Evolutionary conservation across 1,140 invertebrate genomes (phyloP), one percentile per base, ranked within the genome.

Genomic region (Oryzaephilus surinamensis): DNA sequence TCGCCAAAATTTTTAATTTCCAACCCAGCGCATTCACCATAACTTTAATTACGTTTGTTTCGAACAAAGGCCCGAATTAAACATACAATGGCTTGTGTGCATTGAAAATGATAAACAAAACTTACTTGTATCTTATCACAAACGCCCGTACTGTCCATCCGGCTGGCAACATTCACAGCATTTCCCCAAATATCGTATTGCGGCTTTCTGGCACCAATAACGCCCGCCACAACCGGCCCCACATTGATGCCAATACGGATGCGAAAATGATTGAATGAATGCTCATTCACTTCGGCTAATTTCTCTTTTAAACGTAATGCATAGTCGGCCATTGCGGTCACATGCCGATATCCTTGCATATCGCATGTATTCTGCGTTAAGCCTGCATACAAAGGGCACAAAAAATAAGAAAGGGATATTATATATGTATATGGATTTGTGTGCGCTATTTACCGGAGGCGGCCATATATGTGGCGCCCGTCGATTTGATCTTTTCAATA

Each of bases 401-500:
- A 29, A 29, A n/a, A n/a, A n/a, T n/a, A n/a, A n/a, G n/a, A n/a
- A n/a, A n/a, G n/a, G n/a, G n/a, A n/a, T 20, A 5, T 20, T 20
- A 20, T 4, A 20, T 20, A 20, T 20, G 19, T 20, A 5, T 20
- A 20, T 20, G 8, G 19, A 4, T 20, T 5, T 20, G 8, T 20
- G 4, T 20, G 19, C 8, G 16, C 12, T 19, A 63, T 48, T 68
- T 58, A 76, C 89, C 90, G 46, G 91, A 92, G 11, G 92, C 93
- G 2, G 92, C 92, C 93, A 97, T 97, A 56, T 97, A 97, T 0
- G 90, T 95, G 8, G 87, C 82, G 6, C 91, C 91, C 0, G 93
- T 95, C 40, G 90, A 94, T 63, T 97, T 97, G 52, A 97, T 97
- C 66, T 97, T 97, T 66, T 97, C 93, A 48, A 97, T 89, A 64